A percentile compares a stretch with the other conserved stretches of the same genome.
Conservation (phyloP, 2,888 invertebrate genomes). For the Podabrus alpinus region DNA sequence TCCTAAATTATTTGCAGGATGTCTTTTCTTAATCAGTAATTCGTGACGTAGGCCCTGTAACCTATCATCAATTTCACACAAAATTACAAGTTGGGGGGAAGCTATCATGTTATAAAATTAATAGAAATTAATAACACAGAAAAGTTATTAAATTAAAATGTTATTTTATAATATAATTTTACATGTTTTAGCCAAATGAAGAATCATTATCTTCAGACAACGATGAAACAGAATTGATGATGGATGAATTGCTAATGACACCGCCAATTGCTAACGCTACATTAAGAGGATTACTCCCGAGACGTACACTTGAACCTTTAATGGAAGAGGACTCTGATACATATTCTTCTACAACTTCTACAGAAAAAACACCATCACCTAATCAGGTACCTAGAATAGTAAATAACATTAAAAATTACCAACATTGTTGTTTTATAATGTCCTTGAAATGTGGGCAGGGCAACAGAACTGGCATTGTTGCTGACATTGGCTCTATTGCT, state of each 20-base stretch:
- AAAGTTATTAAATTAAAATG: no score
- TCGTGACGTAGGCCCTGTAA: no score
- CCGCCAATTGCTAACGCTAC: constrained; percentile 76
- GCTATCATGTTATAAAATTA: no score
- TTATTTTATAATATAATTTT: not conserved
- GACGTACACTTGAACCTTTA: constrained; percentile 79
- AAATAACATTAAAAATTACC: constrained; percentile 52
- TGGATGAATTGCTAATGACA: constrained; percentile 79
- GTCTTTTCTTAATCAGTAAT: no score
- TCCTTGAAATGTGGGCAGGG: constrained; percentile 55
- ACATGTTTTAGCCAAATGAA: constrained; percentile 29
- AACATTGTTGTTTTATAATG: constrained; percentile 39
- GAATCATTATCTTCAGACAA: constrained; percentile 64
- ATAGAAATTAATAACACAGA: no score
- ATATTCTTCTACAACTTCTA: constrained; percentile 57
- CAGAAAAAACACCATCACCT: constrained; percentile 50
- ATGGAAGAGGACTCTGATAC: constrained; percentile 82
- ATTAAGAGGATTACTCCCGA: constrained; percentile 70
- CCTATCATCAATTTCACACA: no score
- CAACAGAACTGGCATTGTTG: constrained; percentile 58
- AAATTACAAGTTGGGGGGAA: no score
- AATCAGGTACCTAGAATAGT: constrained; percentile 53
- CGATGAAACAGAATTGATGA: constrained; percentile 79
- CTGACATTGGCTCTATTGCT: constrained; percentile 60
- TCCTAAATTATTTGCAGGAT: no score